Evolutionary conservation across 2,797 vertebrate species (phyloP).

Genomic region (Enteromius afrohamiltoni): DNA sequence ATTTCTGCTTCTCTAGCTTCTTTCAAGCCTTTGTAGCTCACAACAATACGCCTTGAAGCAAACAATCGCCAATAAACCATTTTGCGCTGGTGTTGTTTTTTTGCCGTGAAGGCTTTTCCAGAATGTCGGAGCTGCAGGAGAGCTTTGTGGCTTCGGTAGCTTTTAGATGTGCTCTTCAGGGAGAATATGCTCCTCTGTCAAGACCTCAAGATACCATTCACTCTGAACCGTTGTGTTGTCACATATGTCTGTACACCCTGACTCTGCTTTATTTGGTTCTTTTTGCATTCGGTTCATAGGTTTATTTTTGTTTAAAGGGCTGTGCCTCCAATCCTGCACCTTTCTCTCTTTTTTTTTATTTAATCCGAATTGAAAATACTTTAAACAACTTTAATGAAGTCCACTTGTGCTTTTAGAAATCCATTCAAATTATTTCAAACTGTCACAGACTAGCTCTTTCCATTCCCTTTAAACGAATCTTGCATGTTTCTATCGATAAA

Average conservation of each 20-base stretch:
- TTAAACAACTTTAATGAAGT: not conserved
- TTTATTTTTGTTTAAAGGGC: not conserved
- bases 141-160: slow-evolving; percentile 27
- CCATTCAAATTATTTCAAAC: slow-evolving; percentile 16
- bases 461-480: not conserved
- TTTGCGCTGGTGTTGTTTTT: slow-evolving; percentile 42
- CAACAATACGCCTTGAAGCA: slow-evolving; percentile 12
- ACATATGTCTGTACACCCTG: not conserved
- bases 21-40: slow-evolving; percentile 42
- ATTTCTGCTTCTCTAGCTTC: slow-evolving; percentile 48
- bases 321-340: not conserved
- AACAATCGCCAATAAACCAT: slow-evolving; percentile 42
- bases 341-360: not conserved
- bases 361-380: not conserved
- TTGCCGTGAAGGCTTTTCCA: slow-evolving; percentile 13
- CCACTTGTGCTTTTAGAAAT: slow-evolving; percentile 8
- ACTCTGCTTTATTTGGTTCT: slow-evolving; percentile 36
- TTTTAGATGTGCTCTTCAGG: slow-evolving; percentile 47
- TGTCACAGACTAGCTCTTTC: not conserved
- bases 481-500: not conserved
- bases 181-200: slow-evolving; percentile 43
- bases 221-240: slow-evolving; percentile 38
- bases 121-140: not conserved
- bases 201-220: slow-evolving; percentile 58
- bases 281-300: not conserved